Evolutionary conservation across 2,797 vertebrate genomes (phyloP).

Genomic region (Catamblyrhynchus diadema): DNA sequence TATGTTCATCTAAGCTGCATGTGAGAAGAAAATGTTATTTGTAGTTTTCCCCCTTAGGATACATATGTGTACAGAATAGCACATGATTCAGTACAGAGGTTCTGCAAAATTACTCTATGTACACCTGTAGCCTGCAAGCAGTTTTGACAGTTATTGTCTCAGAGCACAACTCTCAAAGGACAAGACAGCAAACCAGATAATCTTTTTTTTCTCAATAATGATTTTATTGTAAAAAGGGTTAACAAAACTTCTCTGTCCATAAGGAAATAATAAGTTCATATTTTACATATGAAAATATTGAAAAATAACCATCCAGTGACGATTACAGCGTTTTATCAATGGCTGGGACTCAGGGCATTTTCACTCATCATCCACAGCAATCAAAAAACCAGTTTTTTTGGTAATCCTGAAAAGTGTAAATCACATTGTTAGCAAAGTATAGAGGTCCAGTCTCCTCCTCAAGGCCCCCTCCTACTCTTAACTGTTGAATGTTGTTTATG

Average conservation of each 20-base stretch:
- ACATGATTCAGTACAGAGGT: neutral
- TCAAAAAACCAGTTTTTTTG: conserved; percentile 78
- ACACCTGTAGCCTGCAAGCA: neutral
- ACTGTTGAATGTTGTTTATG: neutral
- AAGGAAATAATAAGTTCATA: neutral
- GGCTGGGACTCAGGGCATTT: neutral
- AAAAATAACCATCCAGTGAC: conserved; percentile 32
- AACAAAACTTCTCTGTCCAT: conserved; percentile 36
- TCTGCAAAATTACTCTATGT: neutral
- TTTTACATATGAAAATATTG: conserved; percentile 51
- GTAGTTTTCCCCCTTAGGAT: neutral
- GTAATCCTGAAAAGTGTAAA: conserved; percentile 69
- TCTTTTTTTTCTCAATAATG: neutral
- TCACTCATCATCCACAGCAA: conserved; percentile 55
- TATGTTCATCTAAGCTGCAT: neutral
- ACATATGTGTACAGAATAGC: neutral
- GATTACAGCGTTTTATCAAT: neutral
- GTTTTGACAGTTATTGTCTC: neutral
- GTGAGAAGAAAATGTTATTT: neutral
- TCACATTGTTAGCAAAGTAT: neutral
- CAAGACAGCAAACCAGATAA: neutral
- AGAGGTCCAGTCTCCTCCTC: neutral
- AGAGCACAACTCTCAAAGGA: neutral
- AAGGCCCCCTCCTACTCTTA: neutral
- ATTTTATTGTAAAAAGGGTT: conserved; percentile 27